A percentile compares a stretch with the other conserved stretches of the same genome.
These are phyloP conservation scores for Polymixis flavicincta DNA, from an alignment of 2,888 invertebrate species.

Conservation along the genomic window DNA sequence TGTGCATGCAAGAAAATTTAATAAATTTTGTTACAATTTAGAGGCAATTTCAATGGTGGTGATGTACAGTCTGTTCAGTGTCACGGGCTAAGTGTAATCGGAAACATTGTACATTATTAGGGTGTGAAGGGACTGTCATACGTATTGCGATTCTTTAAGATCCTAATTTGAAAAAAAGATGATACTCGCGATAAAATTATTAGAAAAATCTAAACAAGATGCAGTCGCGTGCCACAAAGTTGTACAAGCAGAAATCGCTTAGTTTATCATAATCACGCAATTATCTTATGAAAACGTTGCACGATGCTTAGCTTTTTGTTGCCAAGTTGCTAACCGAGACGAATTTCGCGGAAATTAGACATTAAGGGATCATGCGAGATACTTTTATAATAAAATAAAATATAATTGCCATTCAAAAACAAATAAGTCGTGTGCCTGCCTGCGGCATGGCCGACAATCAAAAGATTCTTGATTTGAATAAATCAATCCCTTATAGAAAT, in stretches of 20 bases:
- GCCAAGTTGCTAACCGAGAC: conserved; percentile 77
- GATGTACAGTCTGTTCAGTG: too few relatives aligned
- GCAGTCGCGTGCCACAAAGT: conserved; percentile 57
- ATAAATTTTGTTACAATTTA: too few relatives aligned
- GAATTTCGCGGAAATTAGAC: conserved; percentile 87
- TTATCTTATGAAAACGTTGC: conserved; percentile 77
- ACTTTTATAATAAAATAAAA: conserved; percentile 88
- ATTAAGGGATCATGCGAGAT: conserved; percentile 84
- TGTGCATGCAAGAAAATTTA: too few relatives aligned
- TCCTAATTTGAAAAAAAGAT: neutral
- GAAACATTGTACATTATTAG: too few relatives aligned
- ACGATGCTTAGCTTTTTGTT: conserved; percentile 72
- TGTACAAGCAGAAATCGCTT: conserved; percentile 51
- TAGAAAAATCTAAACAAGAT: conserved; percentile 43
- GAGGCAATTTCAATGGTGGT: too few relatives aligned
- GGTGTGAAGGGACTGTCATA: too few relatives aligned
- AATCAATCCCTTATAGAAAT: conserved; percentile 90
- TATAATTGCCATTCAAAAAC: conserved; percentile 90
- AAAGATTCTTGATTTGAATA: conserved; percentile 89
- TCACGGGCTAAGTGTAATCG: too few relatives aligned
- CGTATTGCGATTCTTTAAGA: too few relatives aligned
- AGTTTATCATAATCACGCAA: conserved; percentile 75
- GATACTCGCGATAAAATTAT: conserved; percentile 39
- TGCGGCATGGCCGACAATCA: conserved; percentile 86
- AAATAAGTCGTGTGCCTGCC: conserved; percentile 85